Evolutionary conservation across 2,797 vertebrate species (phyloP).

Genomic region (Amphiprion clarkii): DNA sequence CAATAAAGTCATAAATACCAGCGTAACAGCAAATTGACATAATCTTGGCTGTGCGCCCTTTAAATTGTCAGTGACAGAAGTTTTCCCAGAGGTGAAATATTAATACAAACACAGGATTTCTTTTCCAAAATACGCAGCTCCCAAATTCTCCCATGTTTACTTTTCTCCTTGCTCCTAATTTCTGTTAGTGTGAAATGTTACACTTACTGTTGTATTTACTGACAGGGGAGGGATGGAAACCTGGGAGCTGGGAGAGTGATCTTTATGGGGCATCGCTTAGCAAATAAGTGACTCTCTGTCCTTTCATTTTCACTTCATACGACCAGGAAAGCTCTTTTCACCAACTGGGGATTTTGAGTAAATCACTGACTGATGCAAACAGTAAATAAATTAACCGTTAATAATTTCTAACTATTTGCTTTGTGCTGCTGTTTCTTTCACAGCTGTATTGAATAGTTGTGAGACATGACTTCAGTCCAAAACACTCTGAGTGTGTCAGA

Average conservation of each 20-base stretch:
- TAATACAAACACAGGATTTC: conserved; percentile 84
- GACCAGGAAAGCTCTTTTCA: conserved; percentile 30
- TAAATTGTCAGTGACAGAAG: conserved; percentile 85
- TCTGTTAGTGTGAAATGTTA: conserved; percentile 81
- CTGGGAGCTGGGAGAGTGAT: conserved; percentile 34
- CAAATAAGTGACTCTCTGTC: conserved; percentile 54
- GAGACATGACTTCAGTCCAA: neutral
- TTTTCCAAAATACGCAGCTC: conserved; percentile 81
- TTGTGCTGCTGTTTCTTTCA: conserved; percentile 12
- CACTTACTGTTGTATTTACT: conserved; percentile 72
- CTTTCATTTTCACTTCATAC: conserved; percentile 30
- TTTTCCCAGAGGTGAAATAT: conserved; percentile 85
- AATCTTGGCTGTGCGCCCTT: conserved; percentile 73
- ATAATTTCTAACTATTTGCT: conserved; percentile 40
- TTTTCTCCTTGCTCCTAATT: conserved; percentile 80
- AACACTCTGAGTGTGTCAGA: conserved; percentile 3
- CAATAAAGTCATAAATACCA: conserved; percentile 83
- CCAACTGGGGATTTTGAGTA: conserved; percentile 10
- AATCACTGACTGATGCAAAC: conserved; percentile 39
- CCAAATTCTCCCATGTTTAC: conserved; percentile 81
- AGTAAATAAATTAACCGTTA: conserved; percentile 32
- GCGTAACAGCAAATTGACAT: conserved; percentile 81
- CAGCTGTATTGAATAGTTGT: conserved; percentile 11
- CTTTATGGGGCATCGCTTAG: conserved; percentile 34
- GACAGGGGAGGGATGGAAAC: conserved; percentile 62